phyloP scores from a whole-genome alignment of 2,888 invertebrate genomes.

The Ypsolopha sequella region DNA sequence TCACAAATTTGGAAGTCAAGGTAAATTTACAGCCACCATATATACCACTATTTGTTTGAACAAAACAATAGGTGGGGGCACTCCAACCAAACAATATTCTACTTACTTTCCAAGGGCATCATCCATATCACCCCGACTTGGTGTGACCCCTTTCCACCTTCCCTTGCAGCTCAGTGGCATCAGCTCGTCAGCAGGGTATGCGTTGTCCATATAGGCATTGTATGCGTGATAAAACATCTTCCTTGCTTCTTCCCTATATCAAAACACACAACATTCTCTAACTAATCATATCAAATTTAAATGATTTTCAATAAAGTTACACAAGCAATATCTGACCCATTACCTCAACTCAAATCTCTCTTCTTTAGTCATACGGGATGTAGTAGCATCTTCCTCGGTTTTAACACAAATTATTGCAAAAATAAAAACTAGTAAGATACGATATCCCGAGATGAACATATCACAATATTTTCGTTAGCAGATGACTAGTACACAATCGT shows the following conservation, averaged over 20 bases:
- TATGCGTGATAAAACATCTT: conserved; percentile 99
- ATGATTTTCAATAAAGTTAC: too few relatives aligned
- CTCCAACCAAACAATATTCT: background rate
- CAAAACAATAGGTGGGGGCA: too few relatives aligned
- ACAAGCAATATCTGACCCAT: conserved; percentile 9
- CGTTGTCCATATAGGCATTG: conserved; percentile 95
- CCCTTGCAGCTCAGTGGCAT: conserved; percentile 98
- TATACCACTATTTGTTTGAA: background rate
- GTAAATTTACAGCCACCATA: too few relatives aligned
- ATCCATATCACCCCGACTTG: conserved; percentile 95
- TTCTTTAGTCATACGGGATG: conserved; percentile 69
- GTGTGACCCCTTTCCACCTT: conserved; percentile 89
- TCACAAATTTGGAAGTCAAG: too few relatives aligned
- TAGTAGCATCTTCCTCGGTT: conserved; percentile 42
- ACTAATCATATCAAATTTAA: too few relatives aligned
- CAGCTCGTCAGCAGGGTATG: conserved; percentile 97
- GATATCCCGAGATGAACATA: conserved; percentile 48
- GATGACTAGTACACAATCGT: conserved; percentile 25
- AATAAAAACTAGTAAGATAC: conserved; percentile 48
- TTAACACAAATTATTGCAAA: conserved; percentile 52
- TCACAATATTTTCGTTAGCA: conserved; percentile 29
- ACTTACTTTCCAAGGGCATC: conserved; percentile 97
- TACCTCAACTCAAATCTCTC: conserved; percentile 77
- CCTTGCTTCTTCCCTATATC: conserved; percentile 84
- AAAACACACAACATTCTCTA: too few relatives aligned